phyloP scores from a whole-genome alignment of 2,113 vertebrate species.

The Xiphophorus couchianus region DNA sequence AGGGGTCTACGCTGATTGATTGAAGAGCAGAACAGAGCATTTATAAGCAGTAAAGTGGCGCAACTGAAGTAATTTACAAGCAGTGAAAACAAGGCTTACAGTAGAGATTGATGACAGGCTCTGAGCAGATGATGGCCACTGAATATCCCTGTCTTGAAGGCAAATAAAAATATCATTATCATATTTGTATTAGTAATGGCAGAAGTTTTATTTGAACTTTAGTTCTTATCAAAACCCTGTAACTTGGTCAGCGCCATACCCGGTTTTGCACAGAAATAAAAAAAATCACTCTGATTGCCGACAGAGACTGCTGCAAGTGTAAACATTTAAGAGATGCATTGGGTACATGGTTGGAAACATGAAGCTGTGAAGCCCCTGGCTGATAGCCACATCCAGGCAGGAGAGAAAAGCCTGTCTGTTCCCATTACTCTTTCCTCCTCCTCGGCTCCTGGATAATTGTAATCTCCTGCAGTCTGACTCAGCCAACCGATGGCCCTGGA shows the following conservation, averaged over 20 bases:
- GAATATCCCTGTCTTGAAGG: constrained; percentile 64
- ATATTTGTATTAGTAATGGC: neutral
- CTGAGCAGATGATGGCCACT: constrained; percentile 27
- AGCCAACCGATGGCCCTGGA: constrained; percentile 75
- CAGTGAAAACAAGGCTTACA: constrained; percentile 48
- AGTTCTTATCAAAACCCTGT: constrained; percentile 15
- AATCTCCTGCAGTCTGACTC: constrained; percentile 61
- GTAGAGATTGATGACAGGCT: neutral
- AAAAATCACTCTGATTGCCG: constrained; percentile 51
- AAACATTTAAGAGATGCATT: constrained; percentile 55
- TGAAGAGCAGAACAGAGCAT: neutral
- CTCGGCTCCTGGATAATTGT: constrained; percentile 59
- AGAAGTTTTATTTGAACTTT: constrained; percentile 11
- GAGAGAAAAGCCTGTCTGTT: constrained; percentile 49
- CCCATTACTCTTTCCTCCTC: constrained; percentile 31
- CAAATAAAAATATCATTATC: constrained; percentile 21
- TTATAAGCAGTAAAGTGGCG: neutral
- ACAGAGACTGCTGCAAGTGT: constrained; percentile 30
- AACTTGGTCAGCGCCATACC: constrained; percentile 2
- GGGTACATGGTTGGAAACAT: constrained; percentile 30
- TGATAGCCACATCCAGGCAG: constrained; percentile 44
- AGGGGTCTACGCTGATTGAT: constrained; percentile 39
- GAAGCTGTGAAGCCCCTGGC: constrained; percentile 53
- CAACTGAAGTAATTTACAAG: neutral
- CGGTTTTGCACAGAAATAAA: constrained; percentile 19